phyloP scores from a whole-genome alignment of 2,113 vertebrate genomes.

The Protobothrops mucrosquamatus region DNA sequence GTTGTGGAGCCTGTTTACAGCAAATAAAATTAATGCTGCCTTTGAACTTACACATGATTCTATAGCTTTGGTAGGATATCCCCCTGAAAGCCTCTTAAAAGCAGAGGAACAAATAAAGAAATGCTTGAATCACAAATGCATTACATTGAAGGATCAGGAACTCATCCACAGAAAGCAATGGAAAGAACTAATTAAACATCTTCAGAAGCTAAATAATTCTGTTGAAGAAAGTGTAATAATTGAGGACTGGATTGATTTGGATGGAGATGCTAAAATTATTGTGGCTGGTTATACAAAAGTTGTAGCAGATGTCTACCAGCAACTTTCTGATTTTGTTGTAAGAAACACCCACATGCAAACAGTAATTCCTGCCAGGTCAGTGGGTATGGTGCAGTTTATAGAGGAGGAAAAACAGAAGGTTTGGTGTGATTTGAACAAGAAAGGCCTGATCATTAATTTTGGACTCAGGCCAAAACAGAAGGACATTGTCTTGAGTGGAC shows the following conservation, averaged over 20 bases:
- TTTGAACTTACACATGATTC: conserved; percentile 62
- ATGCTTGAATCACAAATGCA: conserved; percentile 53
- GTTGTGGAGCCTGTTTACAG: conserved; percentile 66
- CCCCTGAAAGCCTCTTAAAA: conserved; percentile 58
- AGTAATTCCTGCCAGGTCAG: conserved; percentile 48
- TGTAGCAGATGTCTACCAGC: conserved; percentile 50
- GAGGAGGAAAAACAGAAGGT: conserved; percentile 32
- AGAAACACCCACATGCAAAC: conserved; percentile 66
- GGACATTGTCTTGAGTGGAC: conserved; percentile 72
- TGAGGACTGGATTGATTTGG: conserved; percentile 9
- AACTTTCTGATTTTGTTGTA: conserved; percentile 70
- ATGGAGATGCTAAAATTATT: conserved; percentile 56
- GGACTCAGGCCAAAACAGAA: conserved; percentile 33
- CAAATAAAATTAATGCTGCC: conserved; percentile 66
- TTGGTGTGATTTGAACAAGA: conserved; percentile 45
- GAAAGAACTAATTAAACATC: conserved; percentile 52
- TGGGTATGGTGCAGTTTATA: conserved; percentile 68
- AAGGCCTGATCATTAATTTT: conserved; percentile 59
- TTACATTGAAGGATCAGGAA: conserved; percentile 66
- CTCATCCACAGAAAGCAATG: conserved; percentile 68
- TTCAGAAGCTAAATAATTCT: conserved; percentile 49
- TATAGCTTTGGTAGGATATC: conserved; percentile 66
- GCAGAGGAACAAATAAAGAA: conserved; percentile 71
- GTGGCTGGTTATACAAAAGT: conserved; percentile 69
- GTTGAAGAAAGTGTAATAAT: conserved; percentile 51